phyloP scores from a whole-genome alignment of 53 echinoderm and acorn worm species.

The Mesocentrotus franciscanus region DNA sequence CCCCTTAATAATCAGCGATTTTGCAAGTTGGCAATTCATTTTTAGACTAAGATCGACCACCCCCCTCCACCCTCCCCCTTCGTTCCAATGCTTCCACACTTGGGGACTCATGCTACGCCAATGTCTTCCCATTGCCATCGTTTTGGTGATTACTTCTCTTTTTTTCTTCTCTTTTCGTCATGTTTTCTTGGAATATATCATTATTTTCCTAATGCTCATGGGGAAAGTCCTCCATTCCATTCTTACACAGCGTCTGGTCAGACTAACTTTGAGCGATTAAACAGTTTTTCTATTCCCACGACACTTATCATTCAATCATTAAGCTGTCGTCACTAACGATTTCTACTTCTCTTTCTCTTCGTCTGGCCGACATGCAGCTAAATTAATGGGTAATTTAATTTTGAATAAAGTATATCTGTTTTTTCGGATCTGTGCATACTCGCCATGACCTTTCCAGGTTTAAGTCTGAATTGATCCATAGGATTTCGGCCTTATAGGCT shows the following conservation, averaged over 20 bases:
- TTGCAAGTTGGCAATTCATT: too few species aligned
- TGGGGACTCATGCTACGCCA: too few species aligned
- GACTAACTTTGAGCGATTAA: background rate
- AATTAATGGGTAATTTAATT: conserved; percentile 27
- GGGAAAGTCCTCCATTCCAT: background rate
- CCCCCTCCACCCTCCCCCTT: too few species aligned
- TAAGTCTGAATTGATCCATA: background rate
- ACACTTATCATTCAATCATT: background rate
- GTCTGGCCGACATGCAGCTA: background rate
- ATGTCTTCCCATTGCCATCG: background rate
- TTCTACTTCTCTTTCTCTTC: background rate
- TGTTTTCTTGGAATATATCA: background rate
- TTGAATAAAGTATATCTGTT: background rate
- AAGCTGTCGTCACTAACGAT: background rate
- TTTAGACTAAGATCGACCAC: too few species aligned
- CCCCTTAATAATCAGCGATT: too few species aligned
- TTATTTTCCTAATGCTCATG: background rate
- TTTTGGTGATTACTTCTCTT: background rate
- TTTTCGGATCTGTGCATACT: background rate
- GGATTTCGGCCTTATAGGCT: background rate
- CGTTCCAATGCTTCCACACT: too few species aligned
- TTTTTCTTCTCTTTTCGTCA: background rate
- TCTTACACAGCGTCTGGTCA: background rate
- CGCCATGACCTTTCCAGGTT: background rate
- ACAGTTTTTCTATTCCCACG: background rate